Evolutionary conservation across 2,797 vertebrate species (phyloP).

Genomic region (Epinephelus coioides): DNA sequence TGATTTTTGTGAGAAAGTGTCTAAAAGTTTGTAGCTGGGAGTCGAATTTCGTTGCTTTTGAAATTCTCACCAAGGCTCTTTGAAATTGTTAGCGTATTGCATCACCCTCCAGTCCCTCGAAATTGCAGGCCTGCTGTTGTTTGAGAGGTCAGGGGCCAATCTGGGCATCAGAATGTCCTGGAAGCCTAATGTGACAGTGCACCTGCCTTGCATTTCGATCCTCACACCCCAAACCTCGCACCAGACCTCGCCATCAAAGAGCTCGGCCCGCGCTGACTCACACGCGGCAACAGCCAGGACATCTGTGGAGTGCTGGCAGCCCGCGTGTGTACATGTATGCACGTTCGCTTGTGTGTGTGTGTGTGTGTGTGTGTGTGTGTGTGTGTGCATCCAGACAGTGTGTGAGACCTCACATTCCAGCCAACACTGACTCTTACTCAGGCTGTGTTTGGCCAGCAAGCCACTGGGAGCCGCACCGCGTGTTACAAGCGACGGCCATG

Average conservation of each 20-base stretch:
- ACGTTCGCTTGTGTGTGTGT: background rate
- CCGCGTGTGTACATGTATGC: slow-evolving; percentile 4
- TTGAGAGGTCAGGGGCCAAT: slow-evolving; percentile 64
- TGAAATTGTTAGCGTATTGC: background rate
- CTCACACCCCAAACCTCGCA: slow-evolving; percentile 66
- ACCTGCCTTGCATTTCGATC: slow-evolving; percentile 75
- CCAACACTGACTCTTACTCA: slow-evolving; percentile 65
- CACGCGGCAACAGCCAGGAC: slow-evolving; percentile 79
- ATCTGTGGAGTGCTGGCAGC: slow-evolving; percentile 82
- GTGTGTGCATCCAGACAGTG: slow-evolving; percentile 38
- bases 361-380: background rate
- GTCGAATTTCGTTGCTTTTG: slow-evolving; percentile 13
- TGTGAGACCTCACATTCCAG: slow-evolving; percentile 59
- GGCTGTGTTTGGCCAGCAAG: slow-evolving; percentile 66
- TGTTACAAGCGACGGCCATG: slow-evolving; percentile 62
- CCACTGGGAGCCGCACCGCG: slow-evolving; percentile 58
- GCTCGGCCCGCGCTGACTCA: slow-evolving; percentile 73
- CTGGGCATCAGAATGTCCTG: slow-evolving; percentile 64
- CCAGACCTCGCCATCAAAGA: slow-evolving; percentile 74
- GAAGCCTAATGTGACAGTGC: slow-evolving; percentile 65
- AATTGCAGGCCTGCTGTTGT: slow-evolving; percentile 54
- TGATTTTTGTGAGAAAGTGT: slow-evolving; percentile 8
- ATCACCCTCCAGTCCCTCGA: slow-evolving; percentile 14
- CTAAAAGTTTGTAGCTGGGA: slow-evolving; percentile 35
- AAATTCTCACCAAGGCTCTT: slow-evolving; percentile 5